These are phyloP conservation scores for Boloria selene DNA, from an alignment of 2,888 invertebrate species.

Conservation along the genomic window DNA sequence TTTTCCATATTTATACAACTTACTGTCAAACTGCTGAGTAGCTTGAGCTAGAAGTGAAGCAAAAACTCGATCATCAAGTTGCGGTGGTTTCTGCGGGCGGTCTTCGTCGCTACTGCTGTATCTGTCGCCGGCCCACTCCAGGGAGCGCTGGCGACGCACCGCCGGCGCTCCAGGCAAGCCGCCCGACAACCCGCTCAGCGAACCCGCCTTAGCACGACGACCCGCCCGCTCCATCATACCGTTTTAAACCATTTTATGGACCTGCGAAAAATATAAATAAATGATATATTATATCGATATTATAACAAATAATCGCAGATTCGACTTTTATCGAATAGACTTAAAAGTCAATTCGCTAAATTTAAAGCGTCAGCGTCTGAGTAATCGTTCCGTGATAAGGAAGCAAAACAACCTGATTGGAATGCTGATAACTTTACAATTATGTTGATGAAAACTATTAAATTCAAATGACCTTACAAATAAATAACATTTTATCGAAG, in stretches of 20 bases:
- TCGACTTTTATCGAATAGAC: not conserved
- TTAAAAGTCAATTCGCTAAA: too few species aligned
- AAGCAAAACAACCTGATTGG: not conserved
- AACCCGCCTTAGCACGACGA: conserved; percentile 73
- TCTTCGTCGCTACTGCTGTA: conserved; percentile 82
- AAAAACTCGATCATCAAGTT: conserved; percentile 77
- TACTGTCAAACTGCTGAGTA: conserved; percentile 79
- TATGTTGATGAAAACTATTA: conserved; percentile 25
- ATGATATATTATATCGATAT: not conserved
- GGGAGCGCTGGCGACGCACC: conserved; percentile 81
- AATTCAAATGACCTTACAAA: conserved; percentile 41
- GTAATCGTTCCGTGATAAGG: too few species aligned
- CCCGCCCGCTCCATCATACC: conserved; percentile 73
- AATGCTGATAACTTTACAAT: not conserved
- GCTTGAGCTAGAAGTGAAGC: conserved; percentile 80
- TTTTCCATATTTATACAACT: conserved; percentile 44
- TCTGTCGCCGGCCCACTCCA: conserved; percentile 82
- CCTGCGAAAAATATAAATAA: conserved; percentile 51
- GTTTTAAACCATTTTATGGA: conserved; percentile 66
- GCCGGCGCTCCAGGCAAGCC: conserved; percentile 55
- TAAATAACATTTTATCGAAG: conserved; percentile 63
- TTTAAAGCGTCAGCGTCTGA: too few species aligned
- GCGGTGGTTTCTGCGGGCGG: conserved; percentile 75
- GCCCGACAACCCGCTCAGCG: conserved; percentile 70
- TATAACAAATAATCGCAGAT: not conserved